Conservation (phyloP, 2,113 vertebrate genomes). For the Oncorhynchus kisutch region DNA sequence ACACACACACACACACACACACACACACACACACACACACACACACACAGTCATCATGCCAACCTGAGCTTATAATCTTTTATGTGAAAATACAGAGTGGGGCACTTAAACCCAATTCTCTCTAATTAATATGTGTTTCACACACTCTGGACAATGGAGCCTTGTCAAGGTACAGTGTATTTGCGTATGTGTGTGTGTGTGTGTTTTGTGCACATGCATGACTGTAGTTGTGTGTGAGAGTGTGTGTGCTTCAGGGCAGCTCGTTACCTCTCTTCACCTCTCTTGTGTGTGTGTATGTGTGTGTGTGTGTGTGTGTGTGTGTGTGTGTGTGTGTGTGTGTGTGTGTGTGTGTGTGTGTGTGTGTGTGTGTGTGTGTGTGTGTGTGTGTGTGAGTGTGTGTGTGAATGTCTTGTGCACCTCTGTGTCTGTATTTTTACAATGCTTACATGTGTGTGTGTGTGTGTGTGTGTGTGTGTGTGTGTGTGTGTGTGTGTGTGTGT, state of each 20-base stretch:
- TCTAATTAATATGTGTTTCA: slow-evolving; percentile 42
- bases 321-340: background rate
- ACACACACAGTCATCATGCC: background rate
- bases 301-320: background rate
- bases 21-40: too few relatives aligned
- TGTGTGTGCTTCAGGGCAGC: background rate
- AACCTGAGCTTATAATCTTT: slow-evolving; percentile 15
- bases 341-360: background rate
- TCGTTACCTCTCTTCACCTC: too few relatives aligned
- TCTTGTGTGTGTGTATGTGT: slow-evolving; percentile 2
- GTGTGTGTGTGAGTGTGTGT: background rate
- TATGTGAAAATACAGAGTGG: slow-evolving; percentile 47
- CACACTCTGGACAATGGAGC: slow-evolving; percentile 53
- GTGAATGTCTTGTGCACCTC: slow-evolving; percentile 1
- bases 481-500: slow-evolving; percentile 26
- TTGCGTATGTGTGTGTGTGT: slow-evolving; percentile 13
- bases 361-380: slow-evolving; percentile 2
- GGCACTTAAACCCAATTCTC: slow-evolving; percentile 51
- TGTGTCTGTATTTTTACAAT: background rate
- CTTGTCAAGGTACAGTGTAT: slow-evolving; percentile 30
- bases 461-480: background rate
- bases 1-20: too few relatives aligned
- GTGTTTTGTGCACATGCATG: background rate
- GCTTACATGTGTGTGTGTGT: too few relatives aligned
- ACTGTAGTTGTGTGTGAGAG: slow-evolving; percentile 8